Conservation (phyloP, 2,888 invertebrate species). For the Clitarchus hookeri region DNA sequence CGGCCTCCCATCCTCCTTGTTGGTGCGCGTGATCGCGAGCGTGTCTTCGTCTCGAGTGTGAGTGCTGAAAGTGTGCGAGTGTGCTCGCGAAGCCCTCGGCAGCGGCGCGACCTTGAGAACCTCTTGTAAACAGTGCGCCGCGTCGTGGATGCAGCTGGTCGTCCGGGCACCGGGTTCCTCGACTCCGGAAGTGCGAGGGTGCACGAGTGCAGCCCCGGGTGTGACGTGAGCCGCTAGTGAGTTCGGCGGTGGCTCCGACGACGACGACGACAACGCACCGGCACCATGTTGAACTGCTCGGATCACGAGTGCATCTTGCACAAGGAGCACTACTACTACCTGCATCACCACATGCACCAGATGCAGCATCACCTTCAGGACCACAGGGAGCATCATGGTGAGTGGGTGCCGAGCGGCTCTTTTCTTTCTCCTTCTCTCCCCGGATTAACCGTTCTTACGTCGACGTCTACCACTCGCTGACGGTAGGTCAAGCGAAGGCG, state of each 20-base stretch:
- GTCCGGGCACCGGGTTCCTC: too few species aligned
- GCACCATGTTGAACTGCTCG: constrained; percentile 72
- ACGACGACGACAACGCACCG: background rate
- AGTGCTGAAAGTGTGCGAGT: too few species aligned
- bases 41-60: too few species aligned
- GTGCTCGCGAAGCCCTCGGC: too few species aligned
- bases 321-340: constrained; percentile 75
- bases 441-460: too few species aligned
- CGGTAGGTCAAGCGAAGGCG: too few species aligned
- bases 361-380: constrained; percentile 67
- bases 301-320: constrained; percentile 78
- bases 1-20: background rate
- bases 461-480: too few species aligned
- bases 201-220: too few species aligned
- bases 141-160: too few species aligned
- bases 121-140: too few species aligned
- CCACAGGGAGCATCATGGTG: constrained; percentile 60
- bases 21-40: background rate
- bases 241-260: background rate
- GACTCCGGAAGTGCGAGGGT: background rate
- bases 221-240: background rate
- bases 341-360: constrained; percentile 66
- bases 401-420: constrained; percentile 27
- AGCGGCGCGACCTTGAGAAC: too few species aligned
- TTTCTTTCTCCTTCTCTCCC: background rate